Conservation (phyloP, 1,140 invertebrate species). For the Brachionus angularis region DNA sequence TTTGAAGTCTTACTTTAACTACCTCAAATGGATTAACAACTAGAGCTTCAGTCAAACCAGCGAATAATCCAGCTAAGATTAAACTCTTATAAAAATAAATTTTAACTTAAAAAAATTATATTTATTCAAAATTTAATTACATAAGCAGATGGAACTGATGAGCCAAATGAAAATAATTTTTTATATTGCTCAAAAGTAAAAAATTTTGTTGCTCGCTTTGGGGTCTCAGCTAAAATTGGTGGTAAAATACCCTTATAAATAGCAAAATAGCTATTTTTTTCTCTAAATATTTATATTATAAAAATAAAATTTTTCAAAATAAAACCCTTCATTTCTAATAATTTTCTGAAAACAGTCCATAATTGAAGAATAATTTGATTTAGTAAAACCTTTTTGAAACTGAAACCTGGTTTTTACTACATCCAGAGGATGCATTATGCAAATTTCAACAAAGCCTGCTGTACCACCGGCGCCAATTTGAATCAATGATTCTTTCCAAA, state of each 20-base stretch:
- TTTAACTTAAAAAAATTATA: conserved; percentile 41
- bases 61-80: conserved; percentile 75
- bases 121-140: conserved; percentile 44
- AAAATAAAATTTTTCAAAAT: conserved; percentile 22
- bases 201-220: conserved; percentile 87
- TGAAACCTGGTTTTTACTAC: conserved; percentile 83
- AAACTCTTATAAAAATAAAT: conserved; percentile 68
- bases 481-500: conserved; percentile 63
- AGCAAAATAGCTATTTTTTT: neutral
- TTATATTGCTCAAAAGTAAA: conserved; percentile 89
- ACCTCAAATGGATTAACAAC: conserved; percentile 90
- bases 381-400: conserved; percentile 65
- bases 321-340: conserved; percentile 73
- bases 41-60: conserved; percentile 80
- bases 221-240: conserved; percentile 86
- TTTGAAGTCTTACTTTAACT: conserved; percentile 74
- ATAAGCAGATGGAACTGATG: conserved; percentile 47
- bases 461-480: conserved; percentile 81
- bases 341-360: conserved; percentile 82
- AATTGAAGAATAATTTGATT: conserved; percentile 71
- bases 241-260: conserved; percentile 83
- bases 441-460: conserved; percentile 84
- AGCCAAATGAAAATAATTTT: conserved; percentile 72
- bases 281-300: neutral
- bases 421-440: conserved; percentile 90